Percentiles rank a stretch among this genome's conserved stretches.
Conservation (phyloP, 1,140 invertebrate genomes). For the Cecropterus lyciades region DNA sequence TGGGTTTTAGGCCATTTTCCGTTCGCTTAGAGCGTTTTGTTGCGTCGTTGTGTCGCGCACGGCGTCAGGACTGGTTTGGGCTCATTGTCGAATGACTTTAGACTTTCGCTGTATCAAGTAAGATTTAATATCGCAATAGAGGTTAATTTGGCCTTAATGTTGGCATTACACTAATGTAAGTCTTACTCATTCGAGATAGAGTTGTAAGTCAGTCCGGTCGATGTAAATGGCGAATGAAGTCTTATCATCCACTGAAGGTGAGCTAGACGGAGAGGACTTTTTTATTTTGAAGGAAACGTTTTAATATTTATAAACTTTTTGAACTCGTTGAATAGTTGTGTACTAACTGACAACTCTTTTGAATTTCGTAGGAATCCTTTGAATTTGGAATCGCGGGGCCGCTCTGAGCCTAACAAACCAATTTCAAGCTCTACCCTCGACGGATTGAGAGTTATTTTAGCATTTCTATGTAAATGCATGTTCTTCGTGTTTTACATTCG, state of each 20-base stretch:
- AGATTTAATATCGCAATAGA: slow-evolving; percentile 47
- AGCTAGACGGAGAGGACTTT: slow-evolving; percentile 62
- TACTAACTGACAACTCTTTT: slow-evolving; percentile 39
- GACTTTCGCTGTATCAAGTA: slow-evolving; percentile 53
- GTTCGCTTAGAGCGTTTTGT: slow-evolving; percentile 45
- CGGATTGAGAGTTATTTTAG: slow-evolving; percentile 20
- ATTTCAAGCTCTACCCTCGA: slow-evolving; percentile 18
- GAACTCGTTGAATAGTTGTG: slow-evolving; percentile 38
- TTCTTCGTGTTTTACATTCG: not conserved
- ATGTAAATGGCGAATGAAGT: slow-evolving; percentile 49
- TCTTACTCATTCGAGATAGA: slow-evolving; percentile 40
- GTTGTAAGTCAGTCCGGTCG: slow-evolving; percentile 36
- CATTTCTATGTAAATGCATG: slow-evolving; percentile 23
- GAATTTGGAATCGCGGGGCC: slow-evolving; percentile 28
- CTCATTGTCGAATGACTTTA: slow-evolving; percentile 51
- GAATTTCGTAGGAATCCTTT: slow-evolving; percentile 37
- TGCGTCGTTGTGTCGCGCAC: slow-evolving; percentile 31
- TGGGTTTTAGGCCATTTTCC: slow-evolving; percentile 50
- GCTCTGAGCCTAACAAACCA: slow-evolving; percentile 29
- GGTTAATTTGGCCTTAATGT: slow-evolving; percentile 41
- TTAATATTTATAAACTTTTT: slow-evolving; percentile 40
- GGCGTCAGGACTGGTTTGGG: slow-evolving; percentile 49
- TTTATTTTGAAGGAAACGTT: slow-evolving; percentile 51
- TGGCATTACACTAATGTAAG: slow-evolving; percentile 37
- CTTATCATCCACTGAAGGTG: slow-evolving; percentile 67